These are phyloP conservation scores for Lasiurus cinereus DNA, from an alignment of 2,113 vertebrate genomes.

Conservation along the genomic window DNA sequence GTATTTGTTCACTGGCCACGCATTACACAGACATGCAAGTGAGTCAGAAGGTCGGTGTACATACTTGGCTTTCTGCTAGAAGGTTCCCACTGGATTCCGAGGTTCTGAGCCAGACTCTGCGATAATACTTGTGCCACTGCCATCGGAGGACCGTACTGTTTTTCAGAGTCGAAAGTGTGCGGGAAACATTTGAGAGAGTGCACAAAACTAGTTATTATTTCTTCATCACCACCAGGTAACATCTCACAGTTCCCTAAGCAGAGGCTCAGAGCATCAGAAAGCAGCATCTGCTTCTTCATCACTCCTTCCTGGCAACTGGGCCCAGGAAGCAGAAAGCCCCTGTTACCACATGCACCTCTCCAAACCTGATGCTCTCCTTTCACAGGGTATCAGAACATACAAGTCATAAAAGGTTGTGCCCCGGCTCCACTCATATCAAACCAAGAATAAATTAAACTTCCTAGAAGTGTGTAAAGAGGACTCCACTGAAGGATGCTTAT, in stretches of 20 bases:
- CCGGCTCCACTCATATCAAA: conserved; percentile 6
- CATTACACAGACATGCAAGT: conserved; percentile 44
- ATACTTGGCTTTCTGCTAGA: conserved; percentile 94
- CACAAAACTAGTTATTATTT: conserved; percentile 80
- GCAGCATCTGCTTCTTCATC: background rate
- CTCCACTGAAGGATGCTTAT: background rate
- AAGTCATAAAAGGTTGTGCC: background rate
- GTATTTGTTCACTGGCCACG: conserved; percentile 15
- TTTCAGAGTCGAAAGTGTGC: conserved; percentile 81
- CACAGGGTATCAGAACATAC: conserved; percentile 25
- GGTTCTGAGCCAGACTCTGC: conserved; percentile 97
- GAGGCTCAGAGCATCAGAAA: conserved; percentile 46
- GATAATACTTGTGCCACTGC: conserved; percentile 93
- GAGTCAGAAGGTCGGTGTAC: conserved; percentile 78
- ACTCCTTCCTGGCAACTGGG: background rate
- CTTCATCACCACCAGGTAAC: conserved; percentile 54
- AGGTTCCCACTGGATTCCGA: conserved; percentile 98
- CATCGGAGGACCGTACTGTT: conserved; percentile 93
- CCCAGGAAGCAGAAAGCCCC: conserved; percentile 57
- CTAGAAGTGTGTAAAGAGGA: background rate
- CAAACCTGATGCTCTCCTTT: background rate
- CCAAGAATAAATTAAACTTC: conserved; percentile 1
- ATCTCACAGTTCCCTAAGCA: conserved; percentile 66
- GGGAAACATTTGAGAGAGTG: conserved; percentile 80
- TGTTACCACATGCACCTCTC: background rate